Evolutionary conservation across 2,797 vertebrate species (phyloP).

Genomic region (Erithacus rubecula): DNA sequence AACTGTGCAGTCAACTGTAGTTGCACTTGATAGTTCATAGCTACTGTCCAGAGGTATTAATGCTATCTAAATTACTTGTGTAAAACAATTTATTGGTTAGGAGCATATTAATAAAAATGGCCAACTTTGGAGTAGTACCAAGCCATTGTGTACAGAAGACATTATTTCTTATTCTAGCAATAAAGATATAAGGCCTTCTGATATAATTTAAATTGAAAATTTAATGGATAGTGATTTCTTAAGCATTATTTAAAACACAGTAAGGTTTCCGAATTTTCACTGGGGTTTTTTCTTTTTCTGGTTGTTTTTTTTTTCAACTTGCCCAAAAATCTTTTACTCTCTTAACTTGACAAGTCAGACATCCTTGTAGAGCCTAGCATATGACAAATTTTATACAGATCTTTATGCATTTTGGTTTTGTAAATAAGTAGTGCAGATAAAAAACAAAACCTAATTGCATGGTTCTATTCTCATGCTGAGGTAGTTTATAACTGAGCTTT

Average conservation of each 20-base stretch:
- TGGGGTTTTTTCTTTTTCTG: not conserved
- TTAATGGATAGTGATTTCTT: not conserved
- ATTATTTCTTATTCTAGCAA: not conserved
- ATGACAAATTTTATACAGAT: not conserved
- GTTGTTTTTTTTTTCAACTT: not conserved
- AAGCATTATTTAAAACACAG: not conserved
- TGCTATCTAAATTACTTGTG: not conserved
- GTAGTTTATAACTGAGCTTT: slow-evolving; percentile 2
- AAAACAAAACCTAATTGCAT: not conserved
- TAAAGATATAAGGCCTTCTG: not conserved
- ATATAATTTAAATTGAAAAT: not conserved
- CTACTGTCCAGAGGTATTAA: not conserved
- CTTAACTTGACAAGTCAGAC: not conserved
- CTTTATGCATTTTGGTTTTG: not conserved
- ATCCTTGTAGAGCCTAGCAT: not conserved
- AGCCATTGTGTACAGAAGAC: not conserved
- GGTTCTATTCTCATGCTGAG: slow-evolving; percentile 4
- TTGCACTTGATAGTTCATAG: not conserved
- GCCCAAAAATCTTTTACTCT: not conserved
- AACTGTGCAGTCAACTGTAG: not conserved
- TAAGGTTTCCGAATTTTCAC: not conserved
- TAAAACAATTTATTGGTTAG: not conserved
- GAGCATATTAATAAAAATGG: not conserved
- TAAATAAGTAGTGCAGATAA: not conserved
- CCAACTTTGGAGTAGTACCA: not conserved